Base-by-base conservation (phyloP, 2,888 invertebrate genomes). In the Allygus modestus region DNA sequence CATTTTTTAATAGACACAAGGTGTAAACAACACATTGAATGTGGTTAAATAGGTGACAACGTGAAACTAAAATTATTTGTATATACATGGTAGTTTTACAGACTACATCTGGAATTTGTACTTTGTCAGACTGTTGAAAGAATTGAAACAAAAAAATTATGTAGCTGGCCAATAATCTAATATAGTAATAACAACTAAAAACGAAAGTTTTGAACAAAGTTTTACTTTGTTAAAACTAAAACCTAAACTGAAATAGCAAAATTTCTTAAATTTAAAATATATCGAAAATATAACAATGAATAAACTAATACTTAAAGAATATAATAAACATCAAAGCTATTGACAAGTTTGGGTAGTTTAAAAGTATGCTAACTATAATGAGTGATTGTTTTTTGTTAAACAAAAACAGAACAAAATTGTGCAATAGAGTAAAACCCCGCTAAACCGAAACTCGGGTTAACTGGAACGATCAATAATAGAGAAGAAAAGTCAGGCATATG, bases 291-390 rank as follows among this genome's bases (percentile, higher is more conserved):
- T 28, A 65, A 65, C 31, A 28, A 65, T 58, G 4, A 11, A 2
- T 28, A 65, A 65, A 28, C 65, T 65, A 65, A 65, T 65, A 65
- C 65, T 65, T 58, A 58, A 58, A 46, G 15, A 58, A 58, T 51
- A 51, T 51, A 51, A 58, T 26, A 58, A 65, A 65, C 17, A 15
- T 65, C 28, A 65, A 65, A 65, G 65, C 65, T 65, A 26, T 31
- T 12, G 31, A 58, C 26, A 65, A 31, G 58, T 65, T 65, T 65
- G 9, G 65, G 23, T 54, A 15, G 65, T 65, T 65, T 4, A 28
- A 9, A 65, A 65, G 0, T 31, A 65, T 31, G 65, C 9, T 28
- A 51, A 51, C 17, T 17, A 51, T 51, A 15, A 51, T 51, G 11
- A 37, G 37, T 51, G 51, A n/a, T 4, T 51, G 15, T 58, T 58